A percentile compares a stretch with the other conserved stretches of the same genome.
Evolutionary conservation across 2,113 vertebrate genomes (phyloP).

Genomic region (Spermophilus dauricus): DNA sequence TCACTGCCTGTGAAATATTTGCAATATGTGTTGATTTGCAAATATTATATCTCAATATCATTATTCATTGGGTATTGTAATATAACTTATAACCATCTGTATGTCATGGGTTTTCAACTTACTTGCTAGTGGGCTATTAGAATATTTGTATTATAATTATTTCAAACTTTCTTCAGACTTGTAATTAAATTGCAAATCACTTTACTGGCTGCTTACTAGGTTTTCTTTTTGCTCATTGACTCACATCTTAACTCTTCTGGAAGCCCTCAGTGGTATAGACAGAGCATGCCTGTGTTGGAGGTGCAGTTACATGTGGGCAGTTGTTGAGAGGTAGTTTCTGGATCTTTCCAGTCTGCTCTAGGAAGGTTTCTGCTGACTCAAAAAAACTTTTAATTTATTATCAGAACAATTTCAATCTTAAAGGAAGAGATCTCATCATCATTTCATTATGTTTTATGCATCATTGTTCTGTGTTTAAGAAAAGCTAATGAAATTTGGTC

Average conservation of each 20-base stretch:
- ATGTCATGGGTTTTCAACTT: background rate
- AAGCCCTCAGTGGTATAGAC: background rate
- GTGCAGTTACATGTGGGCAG: rapidly evolving
- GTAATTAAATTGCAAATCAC: background rate
- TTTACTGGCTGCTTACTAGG: background rate
- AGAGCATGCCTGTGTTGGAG: rapidly evolving
- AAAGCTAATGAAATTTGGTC: background rate
- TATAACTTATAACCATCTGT: background rate
- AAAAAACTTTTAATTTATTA: background rate
- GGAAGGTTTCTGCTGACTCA: background rate
- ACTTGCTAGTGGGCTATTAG: background rate
- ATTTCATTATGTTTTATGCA: background rate
- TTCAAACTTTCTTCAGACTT: background rate
- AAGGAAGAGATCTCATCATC: background rate
- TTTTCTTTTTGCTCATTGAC: background rate
- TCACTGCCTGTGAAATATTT: background rate
- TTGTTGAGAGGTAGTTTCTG: background rate
- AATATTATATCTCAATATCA: background rate
- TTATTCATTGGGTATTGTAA: background rate
- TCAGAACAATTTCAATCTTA: background rate
- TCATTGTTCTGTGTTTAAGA: background rate
- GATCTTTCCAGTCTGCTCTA: background rate
- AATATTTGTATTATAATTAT: background rate
- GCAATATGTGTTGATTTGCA: background rate
- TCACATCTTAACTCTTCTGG: background rate